Base-by-base conservation (phyloP, 92 coral and sea anemone genomes). In the Palythoa heliodiscus region DNA sequence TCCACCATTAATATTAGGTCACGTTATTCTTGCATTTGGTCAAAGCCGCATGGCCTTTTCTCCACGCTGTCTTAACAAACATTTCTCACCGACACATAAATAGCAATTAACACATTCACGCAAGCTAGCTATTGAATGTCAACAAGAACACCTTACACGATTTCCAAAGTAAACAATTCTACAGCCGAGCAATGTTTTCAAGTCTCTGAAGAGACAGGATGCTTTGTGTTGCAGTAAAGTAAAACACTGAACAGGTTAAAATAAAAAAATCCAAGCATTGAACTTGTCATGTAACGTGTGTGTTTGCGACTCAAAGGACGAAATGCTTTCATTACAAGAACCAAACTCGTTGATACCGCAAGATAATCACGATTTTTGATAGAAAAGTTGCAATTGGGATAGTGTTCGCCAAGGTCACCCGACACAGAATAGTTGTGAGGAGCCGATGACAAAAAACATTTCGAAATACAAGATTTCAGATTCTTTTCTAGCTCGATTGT, bases 11-110 rank as follows among this genome's bases (percentile, higher is more conserved):
- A 17, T 7, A 16, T 19, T 78, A 11, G 15, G 38, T 8, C 57
- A 50, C 10, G 16, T 50, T 40, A 11, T 38, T 14, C 60, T 80
- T 20, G 73, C 14, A 37, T 17, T 17, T 43, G 12, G 60, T 53
- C 24, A 5, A 29, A 66, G 37, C 84, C 61, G 61, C 84, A 80
- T 80, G 84, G 84, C 74, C 15, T 48, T 80, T 50, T 80, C 74
- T 80, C 58, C 84, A 64, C 84, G 84, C 58, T 80, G 84, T 67
- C 64, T 80, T 47, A 80, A 80, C 84, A 80, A 80, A 80, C 74
- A 80, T 66, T 80, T 80, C 73, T 66, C 84, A 23, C 84, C 84
- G 84, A 68, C 84, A 80, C 61, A 80, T 80, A 80, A 80, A 80
- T 73, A 80, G 74, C 23, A 80, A 80, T 80, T 80, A 80, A 80